Evolutionary conservation across 2,113 vertebrate species (phyloP).

Genomic region (Rhizomys pruinosus): DNA sequence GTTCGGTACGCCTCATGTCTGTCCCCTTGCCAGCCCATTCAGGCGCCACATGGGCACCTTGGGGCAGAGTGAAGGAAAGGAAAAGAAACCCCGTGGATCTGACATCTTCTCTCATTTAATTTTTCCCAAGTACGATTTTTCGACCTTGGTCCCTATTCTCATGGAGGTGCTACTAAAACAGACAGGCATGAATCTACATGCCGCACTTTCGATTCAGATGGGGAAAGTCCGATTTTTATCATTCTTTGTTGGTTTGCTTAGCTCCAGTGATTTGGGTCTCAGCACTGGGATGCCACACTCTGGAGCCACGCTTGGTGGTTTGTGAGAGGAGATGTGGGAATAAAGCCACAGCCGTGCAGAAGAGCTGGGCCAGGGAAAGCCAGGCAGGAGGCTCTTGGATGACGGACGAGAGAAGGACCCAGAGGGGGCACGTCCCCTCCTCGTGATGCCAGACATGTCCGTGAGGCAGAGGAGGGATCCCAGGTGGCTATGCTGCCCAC

Average conservation of each 20-base stretch:
- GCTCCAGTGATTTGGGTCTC: neutral
- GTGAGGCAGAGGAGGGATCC: neutral
- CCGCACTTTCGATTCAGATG: neutral
- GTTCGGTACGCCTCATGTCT: neutral
- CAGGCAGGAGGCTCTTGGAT: rapidly evolving
- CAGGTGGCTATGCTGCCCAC: rapidly evolving
- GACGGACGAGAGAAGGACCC: rapidly evolving
- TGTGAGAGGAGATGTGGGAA: neutral
- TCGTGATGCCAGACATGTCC: rapidly evolving
- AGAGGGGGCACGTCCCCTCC: rapidly evolving
- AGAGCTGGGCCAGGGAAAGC: neutral
- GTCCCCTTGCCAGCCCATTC: neutral
- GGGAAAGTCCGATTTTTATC: neutral
- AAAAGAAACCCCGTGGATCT: rapidly evolving
- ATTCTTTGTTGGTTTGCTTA: neutral
- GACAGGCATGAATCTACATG: rapidly evolving
- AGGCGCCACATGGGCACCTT: neutral
- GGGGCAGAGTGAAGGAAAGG: neutral
- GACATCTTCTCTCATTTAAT: rapidly evolving
- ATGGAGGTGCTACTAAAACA: neutral
- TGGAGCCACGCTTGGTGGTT: neutral
- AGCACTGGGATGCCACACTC: neutral
- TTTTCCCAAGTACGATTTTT: neutral
- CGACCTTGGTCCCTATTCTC: neutral
- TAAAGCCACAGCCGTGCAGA: rapidly evolving